phyloP scores from a whole-genome alignment of 2,888 invertebrate species.

The Copidosoma aretas region DNA sequence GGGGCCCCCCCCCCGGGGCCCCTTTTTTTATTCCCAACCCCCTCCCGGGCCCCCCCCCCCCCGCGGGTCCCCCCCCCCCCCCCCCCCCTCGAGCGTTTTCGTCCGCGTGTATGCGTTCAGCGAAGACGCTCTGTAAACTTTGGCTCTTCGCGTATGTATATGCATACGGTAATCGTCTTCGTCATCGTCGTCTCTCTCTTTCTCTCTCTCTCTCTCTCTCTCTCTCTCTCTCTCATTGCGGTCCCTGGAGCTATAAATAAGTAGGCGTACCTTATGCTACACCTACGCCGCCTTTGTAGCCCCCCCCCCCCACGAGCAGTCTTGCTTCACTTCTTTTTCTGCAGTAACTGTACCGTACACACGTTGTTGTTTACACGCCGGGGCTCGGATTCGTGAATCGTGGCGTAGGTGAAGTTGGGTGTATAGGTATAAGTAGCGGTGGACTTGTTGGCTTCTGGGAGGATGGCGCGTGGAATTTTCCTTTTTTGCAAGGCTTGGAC shows the following conservation, averaged over 20 bases:
- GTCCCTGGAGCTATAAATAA: constrained; percentile 44
- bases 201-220: too few species aligned
- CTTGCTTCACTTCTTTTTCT: constrained; percentile 11
- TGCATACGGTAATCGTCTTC: too few species aligned
- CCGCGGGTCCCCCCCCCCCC: constrained; percentile 15
- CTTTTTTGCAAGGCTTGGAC: background rate
- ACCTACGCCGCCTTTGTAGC: background rate
- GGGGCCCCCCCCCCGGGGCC: constrained; percentile 27
- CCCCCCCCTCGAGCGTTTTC: constrained; percentile 25
- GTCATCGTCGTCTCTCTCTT: too few species aligned
- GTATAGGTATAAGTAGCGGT: too few species aligned
- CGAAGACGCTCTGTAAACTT: constrained; percentile 37
- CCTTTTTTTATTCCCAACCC: constrained; percentile 12
- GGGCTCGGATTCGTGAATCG: constrained; percentile 1
- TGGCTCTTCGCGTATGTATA: constrained; percentile 44
- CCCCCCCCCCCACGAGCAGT: too few species aligned
- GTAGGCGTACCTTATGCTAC: constrained; percentile 25
- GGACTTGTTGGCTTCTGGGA: too few species aligned
- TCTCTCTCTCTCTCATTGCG: constrained; percentile 42
- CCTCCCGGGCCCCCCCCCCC: constrained; percentile 16
- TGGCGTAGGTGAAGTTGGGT: background rate
- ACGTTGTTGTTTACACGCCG: constrained; percentile 1
- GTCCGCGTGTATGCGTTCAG: constrained; percentile 24
- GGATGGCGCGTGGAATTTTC: too few species aligned
- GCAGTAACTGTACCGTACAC: background rate